phyloP scores from a whole-genome alignment of 2,888 invertebrate genomes.

The Lasioglossum figueresi region DNA sequence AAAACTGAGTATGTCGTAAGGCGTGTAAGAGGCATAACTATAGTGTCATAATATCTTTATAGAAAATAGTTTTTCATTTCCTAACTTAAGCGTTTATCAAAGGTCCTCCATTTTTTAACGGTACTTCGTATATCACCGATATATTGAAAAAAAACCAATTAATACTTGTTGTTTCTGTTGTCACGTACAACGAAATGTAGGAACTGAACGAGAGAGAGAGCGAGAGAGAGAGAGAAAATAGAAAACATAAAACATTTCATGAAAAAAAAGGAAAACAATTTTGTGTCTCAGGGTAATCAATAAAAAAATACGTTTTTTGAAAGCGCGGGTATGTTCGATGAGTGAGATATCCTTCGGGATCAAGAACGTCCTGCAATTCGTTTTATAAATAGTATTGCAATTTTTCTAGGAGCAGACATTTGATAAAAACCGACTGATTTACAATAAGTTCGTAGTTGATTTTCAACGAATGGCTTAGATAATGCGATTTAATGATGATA shows the following conservation, averaged over 20 bases:
- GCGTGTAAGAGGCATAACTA: slow-evolving; percentile 62
- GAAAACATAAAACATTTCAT: slow-evolving; percentile 10
- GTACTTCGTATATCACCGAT: slow-evolving; percentile 50
- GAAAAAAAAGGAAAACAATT: slow-evolving; percentile 29
- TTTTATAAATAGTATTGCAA: slow-evolving; percentile 57
- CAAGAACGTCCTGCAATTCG: slow-evolving; percentile 65
- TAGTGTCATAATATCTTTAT: slow-evolving; percentile 74
- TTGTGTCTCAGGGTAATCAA: slow-evolving; percentile 54
- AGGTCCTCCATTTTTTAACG: slow-evolving; percentile 74
- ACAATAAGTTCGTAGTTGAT: slow-evolving; percentile 74
- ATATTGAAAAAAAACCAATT: slow-evolving; percentile 48
- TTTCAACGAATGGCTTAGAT: slow-evolving; percentile 69
- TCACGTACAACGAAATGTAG: slow-evolving; percentile 69
- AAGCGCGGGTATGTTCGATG: slow-evolving; percentile 38
- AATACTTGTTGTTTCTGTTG: slow-evolving; percentile 68
- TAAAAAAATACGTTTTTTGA: slow-evolving; percentile 45
- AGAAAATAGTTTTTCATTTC: slow-evolving; percentile 72
- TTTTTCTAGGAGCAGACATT: slow-evolving; percentile 62
- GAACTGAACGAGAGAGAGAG: slow-evolving; percentile 42
- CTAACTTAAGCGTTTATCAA: slow-evolving; percentile 73
- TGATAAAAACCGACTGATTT: slow-evolving; percentile 73
- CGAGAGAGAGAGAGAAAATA: background rate
- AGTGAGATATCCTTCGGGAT: slow-evolving; percentile 30
- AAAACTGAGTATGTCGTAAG: slow-evolving; percentile 53
- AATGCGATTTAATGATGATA: slow-evolving; percentile 49